Conservation (phyloP, 35 echinoderm and acorn worm genomes). For the Heliocidaris erythrogramma region DNA sequence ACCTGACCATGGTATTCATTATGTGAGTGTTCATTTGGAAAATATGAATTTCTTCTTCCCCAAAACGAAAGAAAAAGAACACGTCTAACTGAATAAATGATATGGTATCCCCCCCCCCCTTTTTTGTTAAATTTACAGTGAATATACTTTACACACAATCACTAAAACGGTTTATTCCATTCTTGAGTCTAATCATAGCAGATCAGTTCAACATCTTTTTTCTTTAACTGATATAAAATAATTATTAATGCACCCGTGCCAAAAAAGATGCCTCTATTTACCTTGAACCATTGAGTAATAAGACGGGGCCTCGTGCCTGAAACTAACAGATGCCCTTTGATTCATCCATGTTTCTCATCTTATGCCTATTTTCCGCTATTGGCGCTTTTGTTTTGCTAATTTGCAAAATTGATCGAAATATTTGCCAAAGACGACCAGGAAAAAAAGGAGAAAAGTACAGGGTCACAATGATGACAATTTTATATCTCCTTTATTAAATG, state of each 20-base stretch:
- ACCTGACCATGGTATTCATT: too few species aligned
- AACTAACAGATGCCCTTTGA: not conserved
- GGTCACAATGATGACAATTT: not conserved
- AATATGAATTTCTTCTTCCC: too few species aligned
- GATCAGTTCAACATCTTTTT: too few species aligned
- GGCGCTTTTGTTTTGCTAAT: not conserved
- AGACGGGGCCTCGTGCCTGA: not conserved
- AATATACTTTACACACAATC: too few species aligned
- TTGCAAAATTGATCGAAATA: conserved; percentile 5
- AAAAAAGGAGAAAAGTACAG: not conserved
- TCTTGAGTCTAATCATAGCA: too few species aligned
- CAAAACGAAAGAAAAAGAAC: too few species aligned
- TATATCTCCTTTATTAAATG: not conserved
- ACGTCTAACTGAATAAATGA: too few species aligned
- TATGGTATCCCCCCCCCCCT: too few species aligned
- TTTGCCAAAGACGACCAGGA: not conserved
- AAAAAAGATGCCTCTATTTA: not conserved
- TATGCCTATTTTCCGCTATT: not conserved
- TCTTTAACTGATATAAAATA: too few species aligned
- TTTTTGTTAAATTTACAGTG: too few species aligned
- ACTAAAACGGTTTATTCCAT: too few species aligned
- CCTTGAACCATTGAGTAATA: not conserved
- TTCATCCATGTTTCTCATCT: not conserved
- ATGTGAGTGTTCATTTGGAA: too few species aligned
- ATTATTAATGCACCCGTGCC: not conserved